Percentiles rank a stretch among this genome's conserved stretches.
Conservation (phyloP, 2,113 vertebrate genomes). For the Jaculus jaculus region DNA sequence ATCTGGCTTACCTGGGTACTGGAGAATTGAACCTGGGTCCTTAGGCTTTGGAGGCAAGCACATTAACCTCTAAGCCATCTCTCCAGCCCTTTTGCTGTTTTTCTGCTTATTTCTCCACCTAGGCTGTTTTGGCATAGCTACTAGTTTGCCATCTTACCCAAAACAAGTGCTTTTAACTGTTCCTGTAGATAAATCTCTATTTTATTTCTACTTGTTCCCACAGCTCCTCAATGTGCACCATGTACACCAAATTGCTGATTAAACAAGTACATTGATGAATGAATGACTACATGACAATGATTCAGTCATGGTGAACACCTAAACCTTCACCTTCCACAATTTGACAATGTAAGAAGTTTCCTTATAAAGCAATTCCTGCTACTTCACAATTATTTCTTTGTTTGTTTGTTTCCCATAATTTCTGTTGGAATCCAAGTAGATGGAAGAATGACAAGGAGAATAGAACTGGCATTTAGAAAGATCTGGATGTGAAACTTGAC, state of each 20-base stretch:
- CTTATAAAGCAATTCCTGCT: not conserved
- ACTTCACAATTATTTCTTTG: slow-evolving; percentile 2
- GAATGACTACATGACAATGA: not conserved
- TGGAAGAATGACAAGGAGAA: not conserved
- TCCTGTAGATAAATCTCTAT: not conserved
- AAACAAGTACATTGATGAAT: not conserved
- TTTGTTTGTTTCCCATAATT: not conserved
- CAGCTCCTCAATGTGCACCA: not conserved
- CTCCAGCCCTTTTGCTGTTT: no score
- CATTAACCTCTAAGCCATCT: no score
- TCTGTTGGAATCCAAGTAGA: not conserved
- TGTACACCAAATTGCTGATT: not conserved
- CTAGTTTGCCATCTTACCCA: no score
- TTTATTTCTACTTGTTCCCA: not conserved
- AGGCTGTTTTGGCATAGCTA: no score
- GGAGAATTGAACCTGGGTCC: no score
- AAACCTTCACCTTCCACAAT: not conserved
- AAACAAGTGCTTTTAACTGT: no score
- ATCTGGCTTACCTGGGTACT: no score
- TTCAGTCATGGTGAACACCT: not conserved
- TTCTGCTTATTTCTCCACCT: no score
- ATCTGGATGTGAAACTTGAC: not conserved
- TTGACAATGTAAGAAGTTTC: not conserved
- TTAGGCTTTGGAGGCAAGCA: no score
- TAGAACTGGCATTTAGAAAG: not conserved